Conservation (phyloP, 2,797 vertebrate genomes). For the Myotis myotis region DNA sequence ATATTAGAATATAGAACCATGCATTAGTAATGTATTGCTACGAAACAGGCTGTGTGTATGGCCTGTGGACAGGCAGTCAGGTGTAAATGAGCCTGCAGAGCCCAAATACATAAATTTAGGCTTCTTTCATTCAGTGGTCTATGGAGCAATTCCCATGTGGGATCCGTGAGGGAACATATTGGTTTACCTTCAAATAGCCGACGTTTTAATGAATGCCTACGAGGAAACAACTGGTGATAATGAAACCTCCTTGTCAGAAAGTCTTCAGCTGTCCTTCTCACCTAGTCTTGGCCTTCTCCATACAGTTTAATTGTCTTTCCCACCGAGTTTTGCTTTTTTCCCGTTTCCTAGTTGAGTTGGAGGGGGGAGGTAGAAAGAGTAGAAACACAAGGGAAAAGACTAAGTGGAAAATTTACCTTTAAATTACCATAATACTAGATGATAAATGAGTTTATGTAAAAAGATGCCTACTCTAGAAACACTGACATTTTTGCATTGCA, state of each 20-base stretch:
- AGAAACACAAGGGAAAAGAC: slow-evolving; percentile 37
- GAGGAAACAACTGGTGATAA: slow-evolving; percentile 78
- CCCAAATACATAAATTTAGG: neutral
- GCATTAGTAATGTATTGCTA: neutral
- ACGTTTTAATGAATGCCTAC: slow-evolving; percentile 84
- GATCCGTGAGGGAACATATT: slow-evolving; percentile 71
- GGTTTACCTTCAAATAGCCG: slow-evolving; percentile 77
- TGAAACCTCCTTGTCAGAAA: slow-evolving; percentile 78
- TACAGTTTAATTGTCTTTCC: slow-evolving; percentile 30
- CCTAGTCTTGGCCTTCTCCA: slow-evolving; percentile 31
- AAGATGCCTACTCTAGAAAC: slow-evolving; percentile 64
- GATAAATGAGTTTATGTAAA: slow-evolving; percentile 77
- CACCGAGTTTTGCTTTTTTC: slow-evolving; percentile 19
- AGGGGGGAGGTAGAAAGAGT: neutral
- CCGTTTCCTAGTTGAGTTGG: neutral
- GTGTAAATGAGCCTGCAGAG: neutral
- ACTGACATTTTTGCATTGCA: slow-evolving; percentile 65
- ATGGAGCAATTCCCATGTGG: slow-evolving; percentile 73
- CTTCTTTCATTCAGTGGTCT: slow-evolving; percentile 46
- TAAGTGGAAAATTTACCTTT: slow-evolving; percentile 50
- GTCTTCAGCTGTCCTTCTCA: slow-evolving; percentile 64
- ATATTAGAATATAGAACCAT: neutral
- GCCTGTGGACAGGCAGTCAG: neutral
- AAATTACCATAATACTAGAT: slow-evolving; percentile 65
- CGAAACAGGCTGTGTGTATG: rapidly evolving